Conservation (phyloP, 2,113 vertebrate genomes). For the Eurypyga helias region DNA sequence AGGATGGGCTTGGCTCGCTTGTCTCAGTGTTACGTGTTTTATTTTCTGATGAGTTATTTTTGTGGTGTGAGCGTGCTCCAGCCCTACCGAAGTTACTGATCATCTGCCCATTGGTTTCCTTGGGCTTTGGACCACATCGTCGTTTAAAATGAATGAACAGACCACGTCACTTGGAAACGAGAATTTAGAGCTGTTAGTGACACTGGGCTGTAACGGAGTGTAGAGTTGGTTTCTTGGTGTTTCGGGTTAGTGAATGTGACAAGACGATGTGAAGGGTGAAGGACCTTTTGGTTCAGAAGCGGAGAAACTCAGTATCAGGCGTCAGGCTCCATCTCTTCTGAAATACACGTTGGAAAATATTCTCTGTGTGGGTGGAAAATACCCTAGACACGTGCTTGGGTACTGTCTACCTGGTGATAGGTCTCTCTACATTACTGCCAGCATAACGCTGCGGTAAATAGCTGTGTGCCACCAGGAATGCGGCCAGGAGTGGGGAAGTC, state of each 20-base stretch:
- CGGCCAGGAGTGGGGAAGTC: not conserved
- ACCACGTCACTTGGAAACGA: not conserved
- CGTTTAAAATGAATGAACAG: not conserved
- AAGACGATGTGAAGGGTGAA: not conserved
- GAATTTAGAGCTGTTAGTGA: not conserved
- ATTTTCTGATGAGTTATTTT: not conserved
- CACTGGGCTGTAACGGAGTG: not conserved
- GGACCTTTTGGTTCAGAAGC: not conserved
- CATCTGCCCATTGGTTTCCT: not conserved
- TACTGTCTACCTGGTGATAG: not conserved
- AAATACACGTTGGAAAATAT: not conserved
- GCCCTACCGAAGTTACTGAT: not conserved
- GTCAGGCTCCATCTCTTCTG: not conserved
- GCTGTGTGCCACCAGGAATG: not conserved
- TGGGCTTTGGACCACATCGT: not conserved
- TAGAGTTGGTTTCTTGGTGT: not conserved
- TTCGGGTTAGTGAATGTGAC: not conserved
- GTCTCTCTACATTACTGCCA: not conserved
- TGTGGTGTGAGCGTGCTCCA: not conserved
- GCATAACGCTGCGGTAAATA: not conserved
- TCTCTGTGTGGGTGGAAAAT: not conserved
- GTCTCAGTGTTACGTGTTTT: not conserved
- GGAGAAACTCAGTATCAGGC: not conserved
- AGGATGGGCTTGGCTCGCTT: not conserved
- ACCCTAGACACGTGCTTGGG: not conserved